A percentile compares a stretch with the other conserved stretches of the same genome.
Evolutionary conservation across 2,113 vertebrate species (phyloP).

Genomic region (Labeo rohita): DNA sequence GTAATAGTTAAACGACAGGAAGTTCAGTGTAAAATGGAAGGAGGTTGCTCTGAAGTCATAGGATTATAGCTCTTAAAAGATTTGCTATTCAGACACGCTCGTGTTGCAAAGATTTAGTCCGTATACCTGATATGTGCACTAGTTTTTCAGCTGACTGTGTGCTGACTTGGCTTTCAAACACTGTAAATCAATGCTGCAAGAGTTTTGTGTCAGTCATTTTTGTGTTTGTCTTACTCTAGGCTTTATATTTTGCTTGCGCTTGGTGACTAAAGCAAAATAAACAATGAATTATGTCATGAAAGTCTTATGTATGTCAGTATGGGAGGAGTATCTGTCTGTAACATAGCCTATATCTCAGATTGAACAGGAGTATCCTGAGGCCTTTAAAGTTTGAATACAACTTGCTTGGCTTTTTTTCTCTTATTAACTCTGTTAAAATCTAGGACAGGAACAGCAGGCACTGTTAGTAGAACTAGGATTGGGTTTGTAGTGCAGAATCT

Average conservation of each 20-base stretch:
- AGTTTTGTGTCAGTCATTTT: neutral
- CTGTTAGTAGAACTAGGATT: conserved; percentile 42
- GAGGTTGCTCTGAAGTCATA: neutral
- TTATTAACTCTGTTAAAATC: conserved; percentile 21
- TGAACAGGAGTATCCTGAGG: conserved; percentile 40
- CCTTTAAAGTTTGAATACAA: conserved; percentile 50
- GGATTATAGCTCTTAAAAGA: neutral
- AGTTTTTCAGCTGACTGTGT: conserved; percentile 6
- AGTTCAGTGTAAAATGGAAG: neutral
- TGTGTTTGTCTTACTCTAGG: neutral
- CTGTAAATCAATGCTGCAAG: neutral
- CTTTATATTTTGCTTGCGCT: neutral
- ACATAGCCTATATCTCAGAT: neutral
- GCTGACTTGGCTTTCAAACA: neutral
- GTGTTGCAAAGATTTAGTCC: neutral
- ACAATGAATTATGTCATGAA: neutral
- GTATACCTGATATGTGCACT: conserved; percentile 5
- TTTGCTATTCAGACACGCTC: neutral
- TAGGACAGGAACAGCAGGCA: conserved; percentile 22
- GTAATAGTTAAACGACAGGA: neutral
- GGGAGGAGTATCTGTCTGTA: neutral
- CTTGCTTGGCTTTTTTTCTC: neutral
- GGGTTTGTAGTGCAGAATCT: conserved; percentile 55
- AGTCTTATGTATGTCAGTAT: neutral
- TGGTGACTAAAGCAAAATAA: neutral